Evolutionary conservation across 1,140 invertebrate species (phyloP).

Genomic region (Aleiodes sp.): DNA sequence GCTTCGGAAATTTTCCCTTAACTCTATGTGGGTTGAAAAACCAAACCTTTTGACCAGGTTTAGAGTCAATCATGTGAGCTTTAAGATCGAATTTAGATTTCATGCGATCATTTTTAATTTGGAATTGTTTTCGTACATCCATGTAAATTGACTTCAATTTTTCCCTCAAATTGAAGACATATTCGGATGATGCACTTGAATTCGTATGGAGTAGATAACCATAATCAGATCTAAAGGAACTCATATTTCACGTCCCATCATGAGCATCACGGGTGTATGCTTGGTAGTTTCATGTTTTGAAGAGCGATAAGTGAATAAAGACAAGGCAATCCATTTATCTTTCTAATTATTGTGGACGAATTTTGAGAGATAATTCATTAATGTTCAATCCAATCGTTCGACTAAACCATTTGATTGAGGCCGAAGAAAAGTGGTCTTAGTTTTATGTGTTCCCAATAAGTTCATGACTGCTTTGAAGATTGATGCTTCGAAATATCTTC

Average conservation of each 20-base stretch:
- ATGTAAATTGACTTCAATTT: not conserved
- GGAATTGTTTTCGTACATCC: not conserved
- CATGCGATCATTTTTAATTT: constrained; percentile 13
- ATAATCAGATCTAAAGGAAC: not conserved
- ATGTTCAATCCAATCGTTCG: constrained; percentile 51
- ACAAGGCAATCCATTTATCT: constrained; percentile 24
- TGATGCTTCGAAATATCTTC: constrained; percentile 52
- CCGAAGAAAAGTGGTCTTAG: constrained; percentile 53
- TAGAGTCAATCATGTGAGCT: constrained; percentile 23
- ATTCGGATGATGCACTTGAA: not conserved
- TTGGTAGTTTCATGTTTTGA: constrained; percentile 23
- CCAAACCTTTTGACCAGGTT: constrained; percentile 27
- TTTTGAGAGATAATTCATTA: no score
- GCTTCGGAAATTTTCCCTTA: constrained; percentile 27
- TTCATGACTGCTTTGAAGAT: constrained; percentile 46
- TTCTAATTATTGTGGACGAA: constrained; percentile 6
- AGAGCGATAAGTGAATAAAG: constrained; percentile 21
- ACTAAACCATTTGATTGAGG: constrained; percentile 58
- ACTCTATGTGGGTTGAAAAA: no score
- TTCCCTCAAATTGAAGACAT: not conserved
- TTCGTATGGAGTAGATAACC: not conserved
- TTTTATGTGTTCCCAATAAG: constrained; percentile 44
- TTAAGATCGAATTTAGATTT: constrained; percentile 27
- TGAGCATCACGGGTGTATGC: constrained; percentile 16
- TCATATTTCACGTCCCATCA: constrained; percentile 1